phyloP scores from a whole-genome alignment of 2,797 vertebrate species.

The Sebastes hubbsi region DNA sequence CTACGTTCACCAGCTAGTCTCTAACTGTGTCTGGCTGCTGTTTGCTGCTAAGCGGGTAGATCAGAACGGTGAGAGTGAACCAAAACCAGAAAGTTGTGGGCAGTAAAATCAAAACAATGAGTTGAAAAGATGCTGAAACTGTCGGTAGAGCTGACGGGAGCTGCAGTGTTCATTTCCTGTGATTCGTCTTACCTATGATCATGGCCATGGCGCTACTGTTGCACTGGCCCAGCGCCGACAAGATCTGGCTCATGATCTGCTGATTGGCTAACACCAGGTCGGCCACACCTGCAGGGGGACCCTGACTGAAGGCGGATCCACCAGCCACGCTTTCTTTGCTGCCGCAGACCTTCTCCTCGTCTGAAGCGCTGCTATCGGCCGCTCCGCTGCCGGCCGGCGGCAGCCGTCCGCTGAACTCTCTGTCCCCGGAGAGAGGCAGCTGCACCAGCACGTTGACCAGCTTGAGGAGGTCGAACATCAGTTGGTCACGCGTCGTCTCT shows the following conservation, averaged over 20 bases:
- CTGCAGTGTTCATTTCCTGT: neutral
- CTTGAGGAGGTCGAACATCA: conserved; percentile 98
- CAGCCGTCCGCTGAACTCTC: conserved; percentile 92
- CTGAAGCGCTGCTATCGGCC: conserved; percentile 92
- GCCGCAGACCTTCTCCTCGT: conserved; percentile 98
- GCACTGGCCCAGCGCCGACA: conserved; percentile 97
- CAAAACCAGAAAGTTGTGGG: neutral
- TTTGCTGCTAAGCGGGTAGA: neutral
- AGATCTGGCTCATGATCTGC: conserved; percentile 99
- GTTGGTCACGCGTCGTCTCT: conserved; percentile 96
- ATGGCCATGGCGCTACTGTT: conserved; percentile 99
- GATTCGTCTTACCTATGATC: conserved; percentile 91
- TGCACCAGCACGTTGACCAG: conserved; percentile 96
- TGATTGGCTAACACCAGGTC: conserved; percentile 98
- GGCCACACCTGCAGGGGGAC: conserved; percentile 90
- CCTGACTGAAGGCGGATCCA: conserved; percentile 83
- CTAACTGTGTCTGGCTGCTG: no score
- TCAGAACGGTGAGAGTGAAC: neutral
- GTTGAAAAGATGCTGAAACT: neutral
- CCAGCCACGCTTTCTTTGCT: conserved; percentile 91
- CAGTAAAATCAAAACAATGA: neutral
- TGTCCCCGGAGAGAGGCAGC: conserved; percentile 93
- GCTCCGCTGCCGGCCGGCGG: conserved; percentile 84
- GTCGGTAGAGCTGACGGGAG: neutral
- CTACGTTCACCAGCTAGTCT: neutral